A percentile compares a stretch with the other conserved stretches of the same genome.
Evolutionary conservation across 2,888 invertebrate genomes (phyloP).

Genomic region (Psylliodes chrysocephalus): DNA sequence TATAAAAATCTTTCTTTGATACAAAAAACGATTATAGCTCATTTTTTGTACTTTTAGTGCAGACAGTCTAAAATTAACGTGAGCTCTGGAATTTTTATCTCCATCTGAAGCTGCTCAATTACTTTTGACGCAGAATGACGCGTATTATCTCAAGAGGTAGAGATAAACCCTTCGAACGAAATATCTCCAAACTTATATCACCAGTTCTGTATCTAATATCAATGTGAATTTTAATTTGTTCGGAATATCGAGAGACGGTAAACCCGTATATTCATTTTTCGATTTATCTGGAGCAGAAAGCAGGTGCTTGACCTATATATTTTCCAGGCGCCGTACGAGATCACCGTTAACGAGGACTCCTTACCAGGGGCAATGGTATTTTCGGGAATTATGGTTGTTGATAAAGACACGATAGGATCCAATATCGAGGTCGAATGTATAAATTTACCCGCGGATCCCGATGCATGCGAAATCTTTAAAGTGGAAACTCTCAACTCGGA

Average conservation of each 20-base stretch:
- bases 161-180: too few relatives aligned
- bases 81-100: too few relatives aligned
- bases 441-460: constrained; percentile 71
- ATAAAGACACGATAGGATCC: constrained; percentile 84
- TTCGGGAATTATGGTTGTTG: constrained; percentile 77
- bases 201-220: too few relatives aligned
- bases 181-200: too few relatives aligned
- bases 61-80: too few relatives aligned
- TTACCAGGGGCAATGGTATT: constrained; percentile 77
- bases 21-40: too few relatives aligned
- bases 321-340: constrained; percentile 81
- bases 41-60: too few relatives aligned
- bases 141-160: too few relatives aligned
- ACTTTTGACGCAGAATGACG: too few relatives aligned
- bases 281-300: constrained; percentile 6
- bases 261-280: constrained; percentile 3
- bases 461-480: constrained; percentile 78
- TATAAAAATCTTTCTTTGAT: too few relatives aligned
- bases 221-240: too few relatives aligned
- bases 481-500: constrained; percentile 72
- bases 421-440: constrained; percentile 79
- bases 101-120: too few relatives aligned
- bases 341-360: constrained; percentile 81
- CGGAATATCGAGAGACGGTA: not conserved
- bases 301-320: constrained; percentile 21